Base-by-base conservation (phyloP, 2,797 vertebrate genomes). In the Sitta carolinensis region DNA sequence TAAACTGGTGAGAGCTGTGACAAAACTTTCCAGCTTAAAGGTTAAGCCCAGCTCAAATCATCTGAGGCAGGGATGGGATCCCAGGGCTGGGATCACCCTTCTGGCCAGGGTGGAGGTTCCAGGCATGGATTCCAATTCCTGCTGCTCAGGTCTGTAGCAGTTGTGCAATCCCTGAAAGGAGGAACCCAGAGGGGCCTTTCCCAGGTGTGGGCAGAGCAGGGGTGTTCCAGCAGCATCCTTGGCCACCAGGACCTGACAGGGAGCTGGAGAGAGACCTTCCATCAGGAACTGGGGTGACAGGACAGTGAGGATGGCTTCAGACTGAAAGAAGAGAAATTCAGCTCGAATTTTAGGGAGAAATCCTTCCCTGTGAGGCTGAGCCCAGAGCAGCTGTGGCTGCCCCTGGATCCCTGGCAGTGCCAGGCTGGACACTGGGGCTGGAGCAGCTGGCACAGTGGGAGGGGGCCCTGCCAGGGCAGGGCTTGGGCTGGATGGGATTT, bases 401-500 rank as follows among this genome's bases (percentile, higher is more conserved):
- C 40, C 40, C 63, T 72, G 67, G 48, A n/a, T 61, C 63, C 72
- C 83, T 48, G 48, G 26, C 7, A 86, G 25, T 55, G 57, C 30
- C 73, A 50, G 75, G 58, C 0, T 86, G 84, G 63, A 30, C 1
- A 1, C 36, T 36, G 55, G 55, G 27, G 5, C 51, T 0, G 69
- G 73, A 62, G 34, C 40, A 30, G 2, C 48, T 55, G 73, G 73
- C 34, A 4, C 8, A 17, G 55, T 10, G 73, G 54, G 0, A 62
- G 11, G 5, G 23, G 58, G 43, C 74, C 32, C 32, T 63, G 42
- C 36, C 55, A 7, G 32, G 58, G 32, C 26, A 36, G 55, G 21
- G 40, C 4, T 19, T 10, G 47, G 0, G 3, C 1, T 2, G 3
- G 25, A 0, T 19, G 6, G 16, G 5, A 1, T 64, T 38, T 38